Conservation (phyloP, 2,797 vertebrate genomes). For the Apogon talboti region DNA sequence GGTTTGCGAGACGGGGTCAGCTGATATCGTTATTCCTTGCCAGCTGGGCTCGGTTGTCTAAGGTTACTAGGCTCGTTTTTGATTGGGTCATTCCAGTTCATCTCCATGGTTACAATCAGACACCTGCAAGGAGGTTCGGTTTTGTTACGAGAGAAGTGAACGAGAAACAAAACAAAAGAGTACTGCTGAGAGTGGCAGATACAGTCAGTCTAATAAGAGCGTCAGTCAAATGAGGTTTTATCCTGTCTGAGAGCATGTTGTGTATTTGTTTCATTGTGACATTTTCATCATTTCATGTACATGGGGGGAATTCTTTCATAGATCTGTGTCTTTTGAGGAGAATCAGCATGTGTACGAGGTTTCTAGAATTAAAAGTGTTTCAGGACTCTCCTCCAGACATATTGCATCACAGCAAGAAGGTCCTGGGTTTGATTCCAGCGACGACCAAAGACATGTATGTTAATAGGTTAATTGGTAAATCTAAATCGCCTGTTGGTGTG, state of each 20-base stretch:
- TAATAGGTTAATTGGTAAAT: too few species aligned
- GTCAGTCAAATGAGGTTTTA: constrained; percentile 5
- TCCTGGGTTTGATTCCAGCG: too few species aligned
- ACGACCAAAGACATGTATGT: too few species aligned
- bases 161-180: constrained; percentile 8
- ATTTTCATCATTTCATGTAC: constrained; percentile 18
- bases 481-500: too few species aligned
- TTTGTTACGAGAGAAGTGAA: constrained; percentile 8
- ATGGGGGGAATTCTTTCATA: background rate
- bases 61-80: constrained; percentile 38
- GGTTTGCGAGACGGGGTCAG: constrained; percentile 4
- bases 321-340: background rate
- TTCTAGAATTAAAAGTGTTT: constrained; percentile 8
- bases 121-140: constrained; percentile 32
- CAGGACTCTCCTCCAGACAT: constrained; percentile 23
- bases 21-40: constrained; percentile 47
- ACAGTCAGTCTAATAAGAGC: constrained; percentile 8
- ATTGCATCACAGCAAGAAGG: too few species aligned
- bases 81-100: constrained; percentile 50
- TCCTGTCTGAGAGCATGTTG: constrained; percentile 14
- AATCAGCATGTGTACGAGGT: background rate
- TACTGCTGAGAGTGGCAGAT: constrained; percentile 5
- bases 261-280: constrained; percentile 30
- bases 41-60: constrained; percentile 38
- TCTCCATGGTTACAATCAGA: constrained; percentile 51